Base-by-base conservation (phyloP, 2,113 vertebrate genomes). In the Neoarius graeffei region DNA sequence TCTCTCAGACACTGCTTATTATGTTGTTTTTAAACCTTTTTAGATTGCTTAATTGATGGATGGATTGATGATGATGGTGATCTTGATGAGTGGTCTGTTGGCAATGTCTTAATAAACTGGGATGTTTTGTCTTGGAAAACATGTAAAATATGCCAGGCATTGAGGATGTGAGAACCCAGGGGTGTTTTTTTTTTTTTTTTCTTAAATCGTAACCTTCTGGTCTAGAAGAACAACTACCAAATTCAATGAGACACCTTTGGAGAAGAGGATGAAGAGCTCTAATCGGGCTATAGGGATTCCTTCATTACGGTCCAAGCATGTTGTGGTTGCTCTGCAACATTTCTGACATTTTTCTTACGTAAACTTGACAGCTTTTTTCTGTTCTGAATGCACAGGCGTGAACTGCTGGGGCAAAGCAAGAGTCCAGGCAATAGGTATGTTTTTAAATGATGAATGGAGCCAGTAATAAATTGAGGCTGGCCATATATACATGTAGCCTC, bases 391-490 rank as follows among this genome's bases (percentile, higher is more conserved):
- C 15, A 57, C 15, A 42, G 15, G 15, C 30, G 27, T 19, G 27
- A 35, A 81, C 27, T 59, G 25, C 79, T 59, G 79, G 7, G 5
- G 50, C n/a, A 79, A 81, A 0, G 15, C 9, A 20, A 20, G 15
- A 30, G 54, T 81, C 54, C n/a, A 35, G 54, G 79, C 54, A 81
- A 81, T 81, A 30, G 30, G 79, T 30, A 15, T 81, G 54, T 59
- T 57, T 81, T 59, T 81, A 59, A 30, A 81, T 59, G 54, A 81
- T 59, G 15, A 57, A 81, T 81, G 15, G 17, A 81, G 15, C n/a
- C 27, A 59, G 52, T 59, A 59, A 59, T 81, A 81, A 81, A 81
- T 35, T 20, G 54, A 56, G 52, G 52, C 76, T 56, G 52, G 52
- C 11, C 2, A 5, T 7, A 79, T 54, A 50, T 17, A 54, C 23